Evolutionary conservation across 1,140 invertebrate genomes (phyloP).

Genomic region (Stratiolaelaps scimitus): DNA sequence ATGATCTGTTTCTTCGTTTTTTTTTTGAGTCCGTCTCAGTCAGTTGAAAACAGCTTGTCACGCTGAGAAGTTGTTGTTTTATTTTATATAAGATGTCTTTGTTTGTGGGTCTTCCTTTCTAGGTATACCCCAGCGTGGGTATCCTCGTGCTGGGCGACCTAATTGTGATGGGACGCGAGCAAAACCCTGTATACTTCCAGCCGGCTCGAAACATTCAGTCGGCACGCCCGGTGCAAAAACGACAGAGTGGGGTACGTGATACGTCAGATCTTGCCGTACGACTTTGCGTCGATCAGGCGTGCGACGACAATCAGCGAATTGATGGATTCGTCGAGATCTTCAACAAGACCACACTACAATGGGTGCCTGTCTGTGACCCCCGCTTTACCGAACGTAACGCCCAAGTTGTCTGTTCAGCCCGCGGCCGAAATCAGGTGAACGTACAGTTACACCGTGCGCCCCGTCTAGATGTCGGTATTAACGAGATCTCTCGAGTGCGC

Average conservation of each 20-base stretch:
- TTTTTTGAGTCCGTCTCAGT: too few species aligned
- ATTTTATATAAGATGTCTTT: too few species aligned
- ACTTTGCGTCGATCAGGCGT: slow-evolving; percentile 40
- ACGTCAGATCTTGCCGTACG: slow-evolving; percentile 35
- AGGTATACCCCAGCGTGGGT: slow-evolving; percentile 91
- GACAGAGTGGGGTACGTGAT: slow-evolving; percentile 33
- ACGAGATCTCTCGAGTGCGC: slow-evolving; percentile 68
- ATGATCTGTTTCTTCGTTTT: background rate
- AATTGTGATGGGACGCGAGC: slow-evolving; percentile 56
- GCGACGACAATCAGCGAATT: slow-evolving; percentile 35
- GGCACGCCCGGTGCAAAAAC: slow-evolving; percentile 37
- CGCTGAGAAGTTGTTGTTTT: too few species aligned
- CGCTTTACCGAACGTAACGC: slow-evolving; percentile 87
- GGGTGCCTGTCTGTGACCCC: slow-evolving; percentile 90
- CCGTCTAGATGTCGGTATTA: slow-evolving; percentile 68
- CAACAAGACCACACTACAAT: slow-evolving; percentile 83
- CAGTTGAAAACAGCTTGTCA: too few species aligned
- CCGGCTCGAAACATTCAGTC: slow-evolving; percentile 36
- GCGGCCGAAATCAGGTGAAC: slow-evolving; percentile 79
- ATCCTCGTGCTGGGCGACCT: slow-evolving; percentile 86
- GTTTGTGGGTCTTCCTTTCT: background rate
- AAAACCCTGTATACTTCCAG: slow-evolving; percentile 36
- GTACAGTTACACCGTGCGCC: slow-evolving; percentile 66
- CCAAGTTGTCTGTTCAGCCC: slow-evolving; percentile 81
- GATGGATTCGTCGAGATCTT: slow-evolving; percentile 81